A percentile compares a stretch with the other conserved stretches of the same genome.
Conservation (phyloP, 2,113 vertebrate species). For the Crotalus horridus region DNA sequence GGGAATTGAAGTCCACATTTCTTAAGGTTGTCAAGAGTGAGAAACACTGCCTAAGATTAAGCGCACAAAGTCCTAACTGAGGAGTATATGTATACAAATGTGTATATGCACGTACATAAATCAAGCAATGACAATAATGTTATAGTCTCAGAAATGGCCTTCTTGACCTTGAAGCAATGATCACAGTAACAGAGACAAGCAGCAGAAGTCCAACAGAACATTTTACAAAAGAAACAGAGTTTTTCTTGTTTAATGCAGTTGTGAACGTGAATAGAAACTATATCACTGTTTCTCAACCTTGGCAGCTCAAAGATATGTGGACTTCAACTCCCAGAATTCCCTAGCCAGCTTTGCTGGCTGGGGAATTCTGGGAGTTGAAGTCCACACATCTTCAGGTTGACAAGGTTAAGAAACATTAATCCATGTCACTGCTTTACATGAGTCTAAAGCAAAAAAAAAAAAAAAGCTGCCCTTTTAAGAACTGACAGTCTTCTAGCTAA, state of each 20-base stretch:
- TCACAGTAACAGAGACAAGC: not conserved
- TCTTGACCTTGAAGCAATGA: not conserved
- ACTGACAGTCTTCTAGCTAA: not conserved
- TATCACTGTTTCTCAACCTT: not conserved
- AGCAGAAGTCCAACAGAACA: not conserved
- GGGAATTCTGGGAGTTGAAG: not conserved
- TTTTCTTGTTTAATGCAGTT: not conserved
- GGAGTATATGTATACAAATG: not conserved
- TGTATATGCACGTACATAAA: not conserved
- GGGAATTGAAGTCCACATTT: not conserved
- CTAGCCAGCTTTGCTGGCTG: not conserved
- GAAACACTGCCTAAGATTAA: not conserved
- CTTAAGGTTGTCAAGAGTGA: not conserved
- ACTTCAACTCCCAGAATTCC: not conserved
- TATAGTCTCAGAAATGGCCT: not conserved
- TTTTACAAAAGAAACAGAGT: not conserved
- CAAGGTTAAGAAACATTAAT: not conserved
- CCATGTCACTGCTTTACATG: not conserved
- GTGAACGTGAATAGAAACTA: not conserved
- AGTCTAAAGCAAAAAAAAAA: not conserved
- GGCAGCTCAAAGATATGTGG: not conserved
- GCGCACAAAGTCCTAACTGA: not conserved
- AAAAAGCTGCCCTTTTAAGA: not conserved
- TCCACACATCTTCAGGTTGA: not conserved
- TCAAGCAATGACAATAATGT: not conserved